Evolutionary conservation across 2,888 invertebrate genomes (phyloP).

Genomic region (Diloba caeruleocephala): DNA sequence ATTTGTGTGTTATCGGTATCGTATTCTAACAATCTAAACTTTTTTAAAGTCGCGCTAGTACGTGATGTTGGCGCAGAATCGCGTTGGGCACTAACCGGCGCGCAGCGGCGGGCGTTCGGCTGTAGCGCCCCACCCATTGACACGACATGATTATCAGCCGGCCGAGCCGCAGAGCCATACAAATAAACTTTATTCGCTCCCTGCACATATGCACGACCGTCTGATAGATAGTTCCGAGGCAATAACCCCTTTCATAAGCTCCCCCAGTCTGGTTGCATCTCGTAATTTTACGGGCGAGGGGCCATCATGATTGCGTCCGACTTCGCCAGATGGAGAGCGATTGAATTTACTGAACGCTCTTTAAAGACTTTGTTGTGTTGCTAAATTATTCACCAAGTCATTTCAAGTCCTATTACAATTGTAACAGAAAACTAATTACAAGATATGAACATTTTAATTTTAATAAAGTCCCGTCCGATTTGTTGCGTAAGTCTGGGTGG

Average conservation of each 20-base stretch:
- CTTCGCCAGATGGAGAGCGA: conserved; percentile 59
- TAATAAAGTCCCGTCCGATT: neutral
- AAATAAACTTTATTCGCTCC: conserved; percentile 88
- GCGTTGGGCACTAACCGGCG: conserved; percentile 75
- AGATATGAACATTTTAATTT: neutral
- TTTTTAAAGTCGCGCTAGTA: conserved; percentile 42
- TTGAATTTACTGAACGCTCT: conserved; percentile 39
- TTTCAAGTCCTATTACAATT: conserved; percentile 30
- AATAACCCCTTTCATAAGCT: conserved; percentile 86
- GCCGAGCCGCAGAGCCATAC: conserved; percentile 76
- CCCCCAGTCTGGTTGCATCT: conserved; percentile 82
- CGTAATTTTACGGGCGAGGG: conserved; percentile 85
- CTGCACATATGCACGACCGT: conserved; percentile 78
- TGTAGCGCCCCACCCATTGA: conserved; percentile 82
- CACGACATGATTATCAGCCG: conserved; percentile 82
- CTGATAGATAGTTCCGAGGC: conserved; percentile 82
- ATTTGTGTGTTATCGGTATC: conserved; percentile 43
- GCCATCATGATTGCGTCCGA: conserved; percentile 75
- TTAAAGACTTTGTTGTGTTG: conserved; percentile 46
- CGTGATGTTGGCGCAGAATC: conserved; percentile 71
- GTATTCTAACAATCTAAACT: conserved; percentile 59
- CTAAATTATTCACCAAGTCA: conserved; percentile 48
- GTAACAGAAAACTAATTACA: conserved; percentile 16
- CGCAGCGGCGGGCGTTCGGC: conserved; percentile 61
- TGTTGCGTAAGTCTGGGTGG: neutral